These are phyloP conservation scores for Delphinapterus leucas DNA, from an alignment of 2,113 vertebrate species.

Conservation along the genomic window DNA sequence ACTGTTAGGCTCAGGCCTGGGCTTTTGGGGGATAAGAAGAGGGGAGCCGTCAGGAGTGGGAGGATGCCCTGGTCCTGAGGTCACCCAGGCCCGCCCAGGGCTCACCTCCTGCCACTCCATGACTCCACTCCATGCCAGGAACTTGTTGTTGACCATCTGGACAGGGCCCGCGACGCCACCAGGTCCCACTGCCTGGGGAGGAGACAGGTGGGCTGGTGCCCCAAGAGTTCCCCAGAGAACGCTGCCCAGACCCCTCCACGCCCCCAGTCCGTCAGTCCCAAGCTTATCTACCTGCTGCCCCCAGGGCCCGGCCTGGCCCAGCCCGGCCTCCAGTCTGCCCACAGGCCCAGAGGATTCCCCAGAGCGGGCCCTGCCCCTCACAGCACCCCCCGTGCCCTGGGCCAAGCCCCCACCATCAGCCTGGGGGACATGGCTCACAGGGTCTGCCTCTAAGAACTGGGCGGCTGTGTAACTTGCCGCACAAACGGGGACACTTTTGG, in stretches of 20 bases:
- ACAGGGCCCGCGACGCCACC: background rate
- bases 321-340: background rate
- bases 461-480: background rate
- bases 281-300: slow-evolving; percentile 9
- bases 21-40: slow-evolving; percentile 82
- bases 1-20: slow-evolving; percentile 90
- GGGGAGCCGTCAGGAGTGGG: background rate
- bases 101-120: slow-evolving; percentile 95
- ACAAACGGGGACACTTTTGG: background rate
- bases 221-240: background rate
- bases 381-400: background rate
- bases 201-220: fast-evolving
- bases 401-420: background rate
- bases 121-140: slow-evolving; percentile 92
- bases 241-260: slow-evolving; percentile 41
- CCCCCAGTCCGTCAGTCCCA: slow-evolving; percentile 38
- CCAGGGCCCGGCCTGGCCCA: slow-evolving; percentile 14
- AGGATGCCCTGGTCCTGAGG: fast-evolving
- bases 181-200: slow-evolving; percentile 31
- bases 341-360: background rate
- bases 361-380: too few species aligned
- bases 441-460: fast-evolving
- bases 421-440: fast-evolving
- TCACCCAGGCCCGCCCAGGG: background rate
- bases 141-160: slow-evolving; percentile 88